A percentile compares a stretch with the other conserved stretches of the same genome.
Conservation (phyloP, 1,140 invertebrate species). For the Drosophila pandora region DNA sequence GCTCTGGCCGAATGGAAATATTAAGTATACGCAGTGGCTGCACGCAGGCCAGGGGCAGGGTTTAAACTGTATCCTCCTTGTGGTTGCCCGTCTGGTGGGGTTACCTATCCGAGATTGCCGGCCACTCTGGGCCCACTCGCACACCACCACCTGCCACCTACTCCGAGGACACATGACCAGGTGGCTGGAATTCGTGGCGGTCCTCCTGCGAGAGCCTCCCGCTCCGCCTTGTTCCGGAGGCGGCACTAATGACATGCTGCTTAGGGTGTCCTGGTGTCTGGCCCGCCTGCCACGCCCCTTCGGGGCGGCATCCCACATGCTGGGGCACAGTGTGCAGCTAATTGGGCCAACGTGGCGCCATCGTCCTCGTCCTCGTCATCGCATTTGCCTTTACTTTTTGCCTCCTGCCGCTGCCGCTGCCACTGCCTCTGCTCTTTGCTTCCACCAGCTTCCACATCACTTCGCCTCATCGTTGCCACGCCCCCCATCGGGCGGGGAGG, state of each 20-base stretch:
- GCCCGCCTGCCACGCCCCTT: slow-evolving; percentile 15
- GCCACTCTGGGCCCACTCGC: neutral
- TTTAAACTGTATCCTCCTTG: neutral
- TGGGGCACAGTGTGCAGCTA: slow-evolving; percentile 63
- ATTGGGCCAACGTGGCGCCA: slow-evolving; percentile 68
- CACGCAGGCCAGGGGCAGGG: neutral
- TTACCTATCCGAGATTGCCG: neutral
- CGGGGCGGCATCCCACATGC: slow-evolving; percentile 15
- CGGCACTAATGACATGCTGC: slow-evolving; percentile 56
- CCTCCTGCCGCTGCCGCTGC: too few species aligned
- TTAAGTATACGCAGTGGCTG: slow-evolving; percentile 38
- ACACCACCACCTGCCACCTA: slow-evolving; percentile 4
- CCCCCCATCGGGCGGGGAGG: neutral
- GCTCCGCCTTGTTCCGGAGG: slow-evolving; percentile 38
- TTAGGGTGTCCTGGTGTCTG: slow-evolving; percentile 23
- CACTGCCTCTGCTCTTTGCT: neutral
- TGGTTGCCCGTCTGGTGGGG: neutral
- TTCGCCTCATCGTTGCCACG: slow-evolving; percentile 25
- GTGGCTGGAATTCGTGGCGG: slow-evolving; percentile 28
- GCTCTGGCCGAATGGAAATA: slow-evolving; percentile 5
- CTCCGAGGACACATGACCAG: slow-evolving; percentile 21
- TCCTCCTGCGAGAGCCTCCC: slow-evolving; percentile 6
- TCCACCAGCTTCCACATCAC: slow-evolving; percentile 42
- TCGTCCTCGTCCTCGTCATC: slow-evolving; percentile 20
- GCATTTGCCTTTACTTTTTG: neutral